Conservation (phyloP, 2,113 vertebrate species). For the Genyomyrus donnyi region DNA sequence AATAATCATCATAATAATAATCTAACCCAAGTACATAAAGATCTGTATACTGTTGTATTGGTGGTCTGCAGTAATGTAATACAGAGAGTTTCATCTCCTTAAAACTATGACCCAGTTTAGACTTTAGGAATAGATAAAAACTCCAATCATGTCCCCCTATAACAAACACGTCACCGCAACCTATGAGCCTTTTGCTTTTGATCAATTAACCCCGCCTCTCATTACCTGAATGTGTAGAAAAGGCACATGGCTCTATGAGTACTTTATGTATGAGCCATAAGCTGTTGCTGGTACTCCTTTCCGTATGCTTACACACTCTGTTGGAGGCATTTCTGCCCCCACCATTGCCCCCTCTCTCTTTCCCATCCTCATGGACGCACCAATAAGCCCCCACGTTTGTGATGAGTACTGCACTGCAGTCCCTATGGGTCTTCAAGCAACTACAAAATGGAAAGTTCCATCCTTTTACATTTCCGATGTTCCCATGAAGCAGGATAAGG, state of each 20-base stretch:
- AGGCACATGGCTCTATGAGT: background rate
- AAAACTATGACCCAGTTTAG: background rate
- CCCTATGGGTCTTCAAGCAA: background rate
- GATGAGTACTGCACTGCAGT: background rate
- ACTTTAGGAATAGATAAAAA: background rate
- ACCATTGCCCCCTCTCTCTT: background rate
- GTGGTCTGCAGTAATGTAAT: background rate
- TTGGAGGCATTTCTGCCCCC: background rate
- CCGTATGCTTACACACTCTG: background rate
- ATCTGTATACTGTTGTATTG: background rate
- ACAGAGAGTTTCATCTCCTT: background rate
- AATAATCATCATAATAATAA: background rate
- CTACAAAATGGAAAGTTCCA: background rate
- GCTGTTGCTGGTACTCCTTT: background rate
- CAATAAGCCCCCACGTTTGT: background rate
- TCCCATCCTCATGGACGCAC: background rate
- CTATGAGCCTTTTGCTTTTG: background rate
- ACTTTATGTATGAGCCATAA: background rate
- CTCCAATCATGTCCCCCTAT: background rate
- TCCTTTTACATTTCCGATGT: background rate
- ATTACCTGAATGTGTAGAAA: background rate
- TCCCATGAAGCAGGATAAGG: background rate
- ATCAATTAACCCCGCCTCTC: background rate
- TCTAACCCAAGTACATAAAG: background rate
- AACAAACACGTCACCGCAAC: background rate